Conservation (phyloP, 2,797 vertebrate genomes). For the Kryptopterus vitreolus region DNA sequence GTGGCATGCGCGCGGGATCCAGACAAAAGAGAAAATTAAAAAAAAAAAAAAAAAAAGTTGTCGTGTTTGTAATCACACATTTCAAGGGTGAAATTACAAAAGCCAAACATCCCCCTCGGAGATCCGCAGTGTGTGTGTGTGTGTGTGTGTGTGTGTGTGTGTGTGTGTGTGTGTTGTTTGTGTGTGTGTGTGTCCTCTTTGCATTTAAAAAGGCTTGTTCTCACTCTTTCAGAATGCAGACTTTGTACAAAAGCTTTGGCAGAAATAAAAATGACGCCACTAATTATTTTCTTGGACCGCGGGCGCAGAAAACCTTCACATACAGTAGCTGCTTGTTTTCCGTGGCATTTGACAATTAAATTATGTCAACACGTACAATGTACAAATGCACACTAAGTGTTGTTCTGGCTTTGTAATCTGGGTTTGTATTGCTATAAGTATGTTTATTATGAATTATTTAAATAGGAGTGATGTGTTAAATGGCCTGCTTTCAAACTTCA, state of each 20-base stretch:
- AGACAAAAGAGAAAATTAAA: conserved; percentile 99
- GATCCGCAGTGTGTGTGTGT: conserved; percentile 58
- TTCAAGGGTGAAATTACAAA: conserved; percentile 99
- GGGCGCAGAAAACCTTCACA: conserved; percentile 7
- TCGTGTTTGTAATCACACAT: conserved; percentile 99
- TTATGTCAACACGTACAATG: conserved; percentile 1
- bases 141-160: conserved; percentile 28
- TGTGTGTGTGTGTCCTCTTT: conserved; percentile 2
- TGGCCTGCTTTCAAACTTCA: not conserved
- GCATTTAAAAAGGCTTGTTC: conserved; percentile 12
- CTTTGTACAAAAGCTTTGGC: conserved; percentile 4
- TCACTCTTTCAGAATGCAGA: conserved; percentile 5
- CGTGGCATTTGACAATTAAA: not conserved
- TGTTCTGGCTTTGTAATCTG: not conserved
- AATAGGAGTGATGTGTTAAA: not conserved
- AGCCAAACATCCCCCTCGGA: conserved; percentile 85
- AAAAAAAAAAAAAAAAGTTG: conserved; percentile 99
- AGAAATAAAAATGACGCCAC: conserved; percentile 12
- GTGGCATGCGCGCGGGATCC: conserved; percentile 92
- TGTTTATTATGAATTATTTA: not conserved
- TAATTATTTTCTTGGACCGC: conserved; percentile 23
- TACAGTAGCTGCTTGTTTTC: not conserved
- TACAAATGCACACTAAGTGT: conserved; percentile 4
- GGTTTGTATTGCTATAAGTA: not conserved
- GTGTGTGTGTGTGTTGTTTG: conserved; percentile 8